Percentiles rank a stretch among this genome's conserved stretches.
These are phyloP conservation scores for Hypotaenidia philippensis DNA, from an alignment of 2,797 vertebrate species.

Conservation along the genomic window DNA sequence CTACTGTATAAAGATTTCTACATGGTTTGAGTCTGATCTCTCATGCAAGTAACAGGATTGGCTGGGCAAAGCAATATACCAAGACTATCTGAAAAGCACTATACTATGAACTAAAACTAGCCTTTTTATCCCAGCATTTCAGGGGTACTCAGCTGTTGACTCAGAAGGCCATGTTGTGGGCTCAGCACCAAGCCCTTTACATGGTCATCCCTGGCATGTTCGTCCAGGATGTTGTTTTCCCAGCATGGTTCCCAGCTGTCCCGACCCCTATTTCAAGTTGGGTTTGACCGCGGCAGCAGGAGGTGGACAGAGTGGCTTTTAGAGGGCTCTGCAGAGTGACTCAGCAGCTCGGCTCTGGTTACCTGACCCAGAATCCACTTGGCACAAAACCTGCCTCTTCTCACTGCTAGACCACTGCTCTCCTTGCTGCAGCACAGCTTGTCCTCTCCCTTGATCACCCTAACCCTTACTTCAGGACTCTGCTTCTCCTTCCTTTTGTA, in stretches of 20 bases:
- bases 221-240: constrained; percentile 30
- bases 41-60: neutral
- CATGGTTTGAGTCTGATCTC: neutral
- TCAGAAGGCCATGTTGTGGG: neutral
- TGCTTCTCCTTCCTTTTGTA: neutral
- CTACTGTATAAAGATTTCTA: neutral
- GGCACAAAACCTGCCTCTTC: constrained; percentile 12
- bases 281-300: constrained; percentile 39
- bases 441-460: neutral
- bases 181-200: neutral
- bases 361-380: constrained; percentile 47
- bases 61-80: neutral
- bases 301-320: constrained; percentile 43
- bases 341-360: constrained; percentile 21
- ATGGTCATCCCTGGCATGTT: neutral
- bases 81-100: neutral
- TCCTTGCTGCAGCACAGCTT: neutral
- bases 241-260: neutral
- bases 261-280: constrained; percentile 25
- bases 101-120: neutral
- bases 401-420: neutral
- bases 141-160: neutral
- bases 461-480: rapidly evolving
- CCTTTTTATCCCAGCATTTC: neutral
- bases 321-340: constrained; percentile 15